Base-by-base conservation (phyloP, 1,140 invertebrate species). In the Drosophila insularis region DNA sequence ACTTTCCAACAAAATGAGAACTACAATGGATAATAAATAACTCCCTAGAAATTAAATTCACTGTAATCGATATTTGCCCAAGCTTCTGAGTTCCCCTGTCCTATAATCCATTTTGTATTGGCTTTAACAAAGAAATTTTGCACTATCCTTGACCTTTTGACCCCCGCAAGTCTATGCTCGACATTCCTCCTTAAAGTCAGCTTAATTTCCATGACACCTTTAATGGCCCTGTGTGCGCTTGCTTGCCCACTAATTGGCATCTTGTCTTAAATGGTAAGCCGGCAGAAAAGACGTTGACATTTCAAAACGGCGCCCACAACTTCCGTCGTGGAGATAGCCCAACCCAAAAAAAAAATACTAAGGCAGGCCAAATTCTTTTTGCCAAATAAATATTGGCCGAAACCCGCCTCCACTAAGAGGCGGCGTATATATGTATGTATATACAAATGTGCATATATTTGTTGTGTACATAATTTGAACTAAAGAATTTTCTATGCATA, bases 251-350 rank as follows among this genome's bases (percentile, higher is more conserved):
- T 82, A 86, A 86, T 86, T 87, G 82, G 32, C 68, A 39, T 63
- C 67, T 69, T 79, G 68, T 79, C 81, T 76, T 86, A 82, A 73
- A 87, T 69, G 79, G 82, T 40, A 56, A 62, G 53, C 60, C 32
- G 53, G 43, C 65, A 71, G 55, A 55, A 74, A 74, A 74, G 62
- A 40, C 35, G 79, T 87, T 81, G 82, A 87, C 82, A 86, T 86
- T 86, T 87, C 35, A 71, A 27, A 71, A 62, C 59, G 27, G 73
- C 81, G 81, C 81, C 81, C 82, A 86, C 81, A 70, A 87, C 79
- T 82, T 86, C 81, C 81, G 82, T 23, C 69, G 11, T 54, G 61
- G 50, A 66, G 32, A 10, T 27, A 50, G 71, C 81, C 81, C 74
- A 64, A 71, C 75, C 76, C 76, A 73, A 87, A n/a, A n/a, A n/a